Evolutionary conservation across 1,140 invertebrate species (phyloP), one percentile per base, ranked within the genome.

Genomic region (Drosophila auraria): DNA sequence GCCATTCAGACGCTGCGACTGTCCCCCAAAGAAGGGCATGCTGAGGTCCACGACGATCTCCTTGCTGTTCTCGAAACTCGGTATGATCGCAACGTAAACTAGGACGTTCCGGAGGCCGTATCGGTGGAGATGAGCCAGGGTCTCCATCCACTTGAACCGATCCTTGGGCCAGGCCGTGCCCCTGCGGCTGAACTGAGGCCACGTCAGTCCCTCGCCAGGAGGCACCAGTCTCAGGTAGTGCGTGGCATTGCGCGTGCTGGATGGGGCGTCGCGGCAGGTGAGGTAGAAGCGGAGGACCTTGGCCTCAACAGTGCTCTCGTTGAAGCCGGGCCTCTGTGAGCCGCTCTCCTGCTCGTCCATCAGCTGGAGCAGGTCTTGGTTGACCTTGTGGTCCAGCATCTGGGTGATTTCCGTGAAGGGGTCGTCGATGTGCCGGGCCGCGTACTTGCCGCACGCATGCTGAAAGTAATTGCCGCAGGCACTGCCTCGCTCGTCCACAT

Each of bases 381-480:
- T 87, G 0, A 91, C 71, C 33, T 81, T 75, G 3, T 82, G 57
- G 58, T 92, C 91, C 7, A 91, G 42, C 23, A 77, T 49, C 3
- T 78, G 80, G 2, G 50, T 78, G 8, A 91, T 81, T 56, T 92
- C 91, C 0, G n/a, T 25, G 27, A 65, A 92, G 5, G 25, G 33
- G 1, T 75, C 76, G 1, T 57, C 25, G 4, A 54, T 6, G 56
- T 91, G 81, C 3, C 33, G 23, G 3, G 25, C 2, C 0, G n/a
- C 36, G 68, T 92, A 92, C 40, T 80, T 91, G 38, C 91, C 91
- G 33, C 91, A 92, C 1, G 91, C 91, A 66, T 91, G 76, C 36
- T 82, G 15, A 33, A 68, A 91, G 17, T 68, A 92, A 63, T 92
- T 76, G 17, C 63, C 49, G 51, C 91, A 92, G 2, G 89, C 58